Conservation (phyloP, 2,888 invertebrate genomes). For the Mantis religiosa region DNA sequence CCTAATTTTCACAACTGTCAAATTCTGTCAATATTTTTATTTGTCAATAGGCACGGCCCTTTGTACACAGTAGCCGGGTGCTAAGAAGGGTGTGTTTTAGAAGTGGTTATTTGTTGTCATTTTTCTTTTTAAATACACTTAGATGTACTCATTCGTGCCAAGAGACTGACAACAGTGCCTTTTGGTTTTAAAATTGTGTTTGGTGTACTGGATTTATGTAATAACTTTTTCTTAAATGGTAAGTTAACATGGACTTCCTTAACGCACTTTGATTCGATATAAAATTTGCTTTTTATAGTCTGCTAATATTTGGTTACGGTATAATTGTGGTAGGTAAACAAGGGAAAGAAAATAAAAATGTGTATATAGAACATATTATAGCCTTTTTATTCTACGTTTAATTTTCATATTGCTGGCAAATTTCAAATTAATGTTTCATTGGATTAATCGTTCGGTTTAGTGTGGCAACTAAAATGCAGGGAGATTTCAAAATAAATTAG, state of each 20-base stretch:
- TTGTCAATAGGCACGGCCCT: constrained; percentile 11
- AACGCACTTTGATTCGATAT: neutral
- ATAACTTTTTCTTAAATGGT: neutral
- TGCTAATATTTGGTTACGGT: neutral
- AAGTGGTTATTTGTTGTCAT: neutral
- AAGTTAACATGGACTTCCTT: neutral
- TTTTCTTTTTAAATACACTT: neutral
- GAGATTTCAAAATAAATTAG: neutral
- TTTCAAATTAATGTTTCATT: neutral
- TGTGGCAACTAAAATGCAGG: neutral
- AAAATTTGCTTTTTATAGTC: neutral
- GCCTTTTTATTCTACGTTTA: too few relatives aligned
- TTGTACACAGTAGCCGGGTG: constrained; percentile 8
- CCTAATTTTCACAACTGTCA: neutral
- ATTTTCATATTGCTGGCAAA: neutral
- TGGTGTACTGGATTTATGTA: neutral
- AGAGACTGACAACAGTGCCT: constrained; percentile 13
- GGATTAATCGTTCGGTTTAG: neutral
- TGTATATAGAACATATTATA: too few relatives aligned
- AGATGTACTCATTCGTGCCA: neutral
- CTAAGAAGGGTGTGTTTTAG: constrained; percentile 9
- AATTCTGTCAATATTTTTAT: constrained; percentile 14
- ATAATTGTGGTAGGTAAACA: neutral
- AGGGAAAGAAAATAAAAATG: neutral
- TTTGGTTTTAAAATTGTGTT: constrained; percentile 6